A percentile compares a stretch with the other conserved stretches of the same genome.
Evolutionary conservation across 2,113 vertebrate species (phyloP).

Genomic region (Lagopus muta): DNA sequence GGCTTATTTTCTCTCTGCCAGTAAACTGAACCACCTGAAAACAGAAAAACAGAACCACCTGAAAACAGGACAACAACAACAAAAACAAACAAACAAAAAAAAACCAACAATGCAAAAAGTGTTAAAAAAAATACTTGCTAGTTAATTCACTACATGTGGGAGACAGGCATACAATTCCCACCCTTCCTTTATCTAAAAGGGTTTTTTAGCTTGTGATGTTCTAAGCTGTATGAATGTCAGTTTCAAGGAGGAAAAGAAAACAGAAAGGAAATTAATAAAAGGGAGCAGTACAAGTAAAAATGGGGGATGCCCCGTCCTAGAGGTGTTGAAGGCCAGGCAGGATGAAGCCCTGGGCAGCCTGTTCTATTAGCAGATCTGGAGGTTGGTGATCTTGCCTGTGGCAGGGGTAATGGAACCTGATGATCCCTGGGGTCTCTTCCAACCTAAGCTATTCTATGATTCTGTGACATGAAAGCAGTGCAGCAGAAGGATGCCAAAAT

Average conservation of each 20-base stretch:
- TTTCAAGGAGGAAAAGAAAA: neutral
- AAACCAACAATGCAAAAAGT: neutral
- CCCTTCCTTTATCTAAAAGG: neutral
- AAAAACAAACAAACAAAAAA: no score
- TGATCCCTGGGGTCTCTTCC: no score
- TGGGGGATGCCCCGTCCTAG: no score
- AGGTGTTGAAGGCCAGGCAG: no score
- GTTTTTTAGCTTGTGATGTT: neutral
- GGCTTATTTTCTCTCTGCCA: slow-evolving; percentile 68
- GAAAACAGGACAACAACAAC: no score
- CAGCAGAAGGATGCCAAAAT: neutral
- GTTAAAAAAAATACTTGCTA: neutral
- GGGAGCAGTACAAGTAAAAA: neutral
- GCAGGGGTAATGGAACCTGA: no score
- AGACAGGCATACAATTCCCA: neutral
- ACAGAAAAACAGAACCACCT: neutral
- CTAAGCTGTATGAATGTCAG: neutral
- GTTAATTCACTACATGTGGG: neutral
- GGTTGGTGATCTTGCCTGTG: no score
- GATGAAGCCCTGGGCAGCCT: no score
- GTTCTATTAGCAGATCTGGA: no score
- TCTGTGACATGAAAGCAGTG: neutral
- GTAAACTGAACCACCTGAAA: slow-evolving; percentile 64
- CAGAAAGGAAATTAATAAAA: neutral
- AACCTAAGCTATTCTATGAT: no score